phyloP scores from a whole-genome alignment of 1,140 invertebrate species.

The Penaeus chinensis region DNA sequence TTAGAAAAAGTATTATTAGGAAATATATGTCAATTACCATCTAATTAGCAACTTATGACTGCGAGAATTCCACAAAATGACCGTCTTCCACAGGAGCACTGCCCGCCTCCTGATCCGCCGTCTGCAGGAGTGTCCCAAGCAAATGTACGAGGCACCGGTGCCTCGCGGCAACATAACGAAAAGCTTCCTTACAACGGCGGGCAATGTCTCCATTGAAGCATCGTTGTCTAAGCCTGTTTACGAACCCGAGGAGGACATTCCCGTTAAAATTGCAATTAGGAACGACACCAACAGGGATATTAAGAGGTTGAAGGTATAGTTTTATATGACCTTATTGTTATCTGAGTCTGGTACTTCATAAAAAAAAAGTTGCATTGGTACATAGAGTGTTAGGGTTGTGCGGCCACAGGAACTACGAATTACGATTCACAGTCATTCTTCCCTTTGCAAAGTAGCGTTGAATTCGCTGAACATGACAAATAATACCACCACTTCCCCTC shows the following conservation, averaged over 20 bases:
- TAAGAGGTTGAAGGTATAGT: constrained; percentile 88
- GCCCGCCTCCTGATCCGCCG: constrained; percentile 40
- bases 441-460: not conserved
- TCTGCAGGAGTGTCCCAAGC: constrained; percentile 43
- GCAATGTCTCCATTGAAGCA: constrained; percentile 49
- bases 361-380: no score
- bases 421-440: not conserved
- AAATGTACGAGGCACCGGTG: constrained; percentile 23
- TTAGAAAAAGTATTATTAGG: no score
- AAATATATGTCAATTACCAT: no score
- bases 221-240: constrained; percentile 71
- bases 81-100: constrained; percentile 38
- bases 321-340: no score
- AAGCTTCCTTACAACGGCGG: constrained; percentile 53
- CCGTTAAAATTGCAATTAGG: constrained; percentile 91
- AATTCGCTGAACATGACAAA: no score
- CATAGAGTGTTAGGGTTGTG: not conserved
- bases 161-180: constrained; percentile 36
- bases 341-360: no score
- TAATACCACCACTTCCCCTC: not conserved
- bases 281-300: constrained; percentile 99
- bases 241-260: constrained; percentile 93
- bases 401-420: not conserved
- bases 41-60: no score
- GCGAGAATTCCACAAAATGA: no score